Evolutionary conservation across 1,140 invertebrate genomes (phyloP).

Genomic region (roundworm (Caenorhabditis elegans)): DNA sequence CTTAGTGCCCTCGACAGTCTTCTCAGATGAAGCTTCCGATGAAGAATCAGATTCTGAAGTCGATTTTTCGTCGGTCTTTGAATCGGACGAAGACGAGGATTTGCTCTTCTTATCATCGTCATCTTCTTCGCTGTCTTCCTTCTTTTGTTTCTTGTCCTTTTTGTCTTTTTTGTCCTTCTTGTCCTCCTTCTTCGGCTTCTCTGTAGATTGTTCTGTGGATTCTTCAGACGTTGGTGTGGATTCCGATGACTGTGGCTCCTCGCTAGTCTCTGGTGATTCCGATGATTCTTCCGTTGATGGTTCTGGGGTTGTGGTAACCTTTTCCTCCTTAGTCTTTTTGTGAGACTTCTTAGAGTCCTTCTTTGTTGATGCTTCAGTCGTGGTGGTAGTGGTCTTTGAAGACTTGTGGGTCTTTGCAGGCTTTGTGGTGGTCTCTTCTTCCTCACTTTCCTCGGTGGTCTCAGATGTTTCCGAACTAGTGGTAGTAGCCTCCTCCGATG

Average conservation of each 20-base stretch:
- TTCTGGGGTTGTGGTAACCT: background rate
- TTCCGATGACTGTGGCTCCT: constrained; percentile 13
- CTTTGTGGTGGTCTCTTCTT: background rate
- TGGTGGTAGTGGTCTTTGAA: background rate
- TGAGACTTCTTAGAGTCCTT: background rate
- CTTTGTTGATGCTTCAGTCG: background rate
- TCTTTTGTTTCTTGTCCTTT: background rate
- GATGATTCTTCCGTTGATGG: constrained; percentile 7
- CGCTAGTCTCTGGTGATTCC: background rate
- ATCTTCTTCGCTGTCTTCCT: background rate
- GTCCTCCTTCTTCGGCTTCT: background rate
- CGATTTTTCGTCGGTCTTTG: background rate
- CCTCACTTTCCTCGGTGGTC: background rate
- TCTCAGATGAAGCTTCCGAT: background rate
- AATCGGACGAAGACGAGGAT: background rate
- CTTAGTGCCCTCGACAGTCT: background rate
- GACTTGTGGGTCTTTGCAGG: background rate
- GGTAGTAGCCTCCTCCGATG: background rate
- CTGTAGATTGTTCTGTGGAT: background rate
- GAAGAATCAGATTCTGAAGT: background rate
- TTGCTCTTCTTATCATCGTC: background rate
- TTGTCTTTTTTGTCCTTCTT: background rate
- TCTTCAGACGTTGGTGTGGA: background rate
- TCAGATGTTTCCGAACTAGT: background rate
- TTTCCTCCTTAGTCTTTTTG: background rate